Conservation (phyloP, 1,140 invertebrate genomes). For the Ridgeia piscesae region DNA sequence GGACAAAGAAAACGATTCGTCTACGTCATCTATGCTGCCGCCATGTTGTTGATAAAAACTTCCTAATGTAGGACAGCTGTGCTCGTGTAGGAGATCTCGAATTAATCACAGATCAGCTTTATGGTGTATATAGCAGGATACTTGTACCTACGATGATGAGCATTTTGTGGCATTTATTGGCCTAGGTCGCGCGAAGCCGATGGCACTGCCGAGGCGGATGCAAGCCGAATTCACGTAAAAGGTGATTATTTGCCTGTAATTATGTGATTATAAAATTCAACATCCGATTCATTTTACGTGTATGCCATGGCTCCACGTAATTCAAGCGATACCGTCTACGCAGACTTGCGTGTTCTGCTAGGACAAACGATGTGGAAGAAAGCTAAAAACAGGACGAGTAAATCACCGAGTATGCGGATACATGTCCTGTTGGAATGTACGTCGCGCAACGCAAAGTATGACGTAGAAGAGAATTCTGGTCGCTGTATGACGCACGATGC, state of each 20-base stretch:
- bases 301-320: background rate
- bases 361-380: background rate
- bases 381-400: background rate
- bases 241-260: background rate
- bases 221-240: background rate
- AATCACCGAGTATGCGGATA: background rate
- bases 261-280: background rate
- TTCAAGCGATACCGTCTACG: background rate
- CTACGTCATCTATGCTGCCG: background rate
- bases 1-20: background rate
- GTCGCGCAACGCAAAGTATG: background rate
- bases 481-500: background rate
- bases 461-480: background rate
- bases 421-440: background rate
- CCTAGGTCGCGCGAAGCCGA: background rate
- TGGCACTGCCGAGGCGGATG: background rate
- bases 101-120: background rate
- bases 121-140: background rate
- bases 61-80: background rate
- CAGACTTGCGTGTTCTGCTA: background rate
- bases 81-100: background rate
- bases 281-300: background rate
- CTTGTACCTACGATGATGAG: background rate
- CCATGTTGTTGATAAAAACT: background rate
- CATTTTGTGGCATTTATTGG: slow-evolving; percentile 5